Base-by-base conservation (phyloP, 2,888 invertebrate species). In the Perithous albicinctus region DNA sequence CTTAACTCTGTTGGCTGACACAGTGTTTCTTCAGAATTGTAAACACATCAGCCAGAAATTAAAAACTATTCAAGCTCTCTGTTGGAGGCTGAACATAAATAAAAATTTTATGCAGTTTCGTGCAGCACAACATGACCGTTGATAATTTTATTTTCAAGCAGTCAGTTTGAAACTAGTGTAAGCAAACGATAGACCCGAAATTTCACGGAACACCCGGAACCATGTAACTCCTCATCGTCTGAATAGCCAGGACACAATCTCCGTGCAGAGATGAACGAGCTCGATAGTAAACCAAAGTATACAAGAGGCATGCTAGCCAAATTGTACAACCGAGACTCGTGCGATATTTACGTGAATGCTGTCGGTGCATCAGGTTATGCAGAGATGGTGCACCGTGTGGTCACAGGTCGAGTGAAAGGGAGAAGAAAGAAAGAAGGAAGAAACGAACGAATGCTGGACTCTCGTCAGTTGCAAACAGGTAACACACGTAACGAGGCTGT, bases 401-500 rank as follows among this genome's bases (percentile, higher is more conserved):
- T 18, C 46, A 20, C 46, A 43, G 32, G 18, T 8, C 51, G 20
- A 29, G 56, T 54, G 51, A 18, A 18, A 74, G 41, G 29, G 59
- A 54, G 43, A 69, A 56, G 43, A 32, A 23, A 64, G 43, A 20
- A 10, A n/a, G 29, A 56, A 20, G 48, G 10, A 35, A 23, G 26
- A 15, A 35, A 38, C 0, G 18, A 38, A 59, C 8, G 38, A 18
- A 41, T 6, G 26, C 35, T 43, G 67, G 26, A 10, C 15, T 38
- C 41, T 56, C 15, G 43, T 48, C 32, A 38, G 48, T 54, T 43
- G 26, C 12, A 15, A 46, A 23, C 51, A 82, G 80, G 77, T 78
- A 77, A 85, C 51, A 85, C 46, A 83, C 80, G 85, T 86, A 89
- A 87, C 87, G 85, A 86, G 85, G 82, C 84, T 84, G 86, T 83